Conservation (phyloP, 1,140 invertebrate species). For the Danaus melanippus region DNA sequence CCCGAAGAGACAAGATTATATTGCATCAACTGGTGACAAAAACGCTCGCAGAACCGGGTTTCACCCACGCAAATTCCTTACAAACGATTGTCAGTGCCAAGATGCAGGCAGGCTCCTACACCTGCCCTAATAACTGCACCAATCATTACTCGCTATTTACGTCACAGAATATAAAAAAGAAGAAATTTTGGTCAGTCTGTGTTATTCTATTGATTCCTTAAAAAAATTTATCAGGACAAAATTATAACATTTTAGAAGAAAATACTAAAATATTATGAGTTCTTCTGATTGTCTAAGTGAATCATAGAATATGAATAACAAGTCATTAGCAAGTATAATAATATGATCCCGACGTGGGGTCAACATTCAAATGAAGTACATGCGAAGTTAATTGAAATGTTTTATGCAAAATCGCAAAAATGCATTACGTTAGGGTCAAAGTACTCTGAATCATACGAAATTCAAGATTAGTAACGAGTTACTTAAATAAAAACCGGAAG, state of each 20-base stretch:
- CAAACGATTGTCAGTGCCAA: conserved; percentile 33
- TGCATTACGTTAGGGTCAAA: conserved; percentile 29
- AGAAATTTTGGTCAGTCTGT: too few species aligned
- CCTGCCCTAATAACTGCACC: conserved; percentile 32
- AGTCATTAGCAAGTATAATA: conserved; percentile 39
- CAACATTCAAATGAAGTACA: conserved; percentile 54
- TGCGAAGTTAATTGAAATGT: conserved; percentile 54
- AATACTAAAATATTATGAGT: too few species aligned
- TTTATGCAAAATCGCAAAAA: conserved; percentile 50
- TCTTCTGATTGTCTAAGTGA: too few species aligned
- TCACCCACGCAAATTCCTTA: conserved; percentile 53
- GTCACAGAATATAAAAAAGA: too few species aligned
- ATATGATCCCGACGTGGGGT: conserved; percentile 43
- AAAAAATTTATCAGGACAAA: too few species aligned
- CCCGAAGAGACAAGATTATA: background rate
- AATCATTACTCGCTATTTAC: conserved; percentile 8
- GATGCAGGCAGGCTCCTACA: conserved; percentile 27
- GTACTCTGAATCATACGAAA: conserved; percentile 43
- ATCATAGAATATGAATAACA: conserved; percentile 26
- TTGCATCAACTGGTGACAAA: conserved; percentile 27
- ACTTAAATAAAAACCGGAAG: conserved; percentile 39
- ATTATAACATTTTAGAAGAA: too few species aligned
- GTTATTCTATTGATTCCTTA: too few species aligned
- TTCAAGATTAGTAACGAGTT: conserved; percentile 40
- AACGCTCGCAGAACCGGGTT: conserved; percentile 36